Conservation (phyloP, 2,888 invertebrate genomes). For the Zaprionus bogoriensis region DNA sequence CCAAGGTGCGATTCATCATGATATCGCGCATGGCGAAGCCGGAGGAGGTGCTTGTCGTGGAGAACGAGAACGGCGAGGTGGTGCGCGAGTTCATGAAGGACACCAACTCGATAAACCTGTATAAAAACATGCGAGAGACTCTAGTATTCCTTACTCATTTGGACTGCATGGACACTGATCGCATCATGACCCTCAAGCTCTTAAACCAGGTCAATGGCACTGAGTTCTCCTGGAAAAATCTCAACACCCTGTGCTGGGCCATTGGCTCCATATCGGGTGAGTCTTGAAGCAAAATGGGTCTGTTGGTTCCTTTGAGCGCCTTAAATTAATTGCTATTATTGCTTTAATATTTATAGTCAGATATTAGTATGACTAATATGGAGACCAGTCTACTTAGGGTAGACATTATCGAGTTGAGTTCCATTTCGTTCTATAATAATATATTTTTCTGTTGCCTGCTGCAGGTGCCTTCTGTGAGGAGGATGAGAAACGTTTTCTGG, state of each 20-base stretch:
- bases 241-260: slow-evolving; percentile 99
- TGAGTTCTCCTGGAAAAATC: slow-evolving; percentile 99
- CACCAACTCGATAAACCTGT: slow-evolving; percentile 99
- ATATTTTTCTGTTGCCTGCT: slow-evolving; percentile 13
- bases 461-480: slow-evolving; percentile 96
- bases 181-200: slow-evolving; percentile 99
- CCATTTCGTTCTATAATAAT: too few relatives aligned
- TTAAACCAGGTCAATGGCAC: slow-evolving; percentile 98
- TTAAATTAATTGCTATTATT: too few relatives aligned
- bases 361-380: not conserved
- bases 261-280: slow-evolving; percentile 98
- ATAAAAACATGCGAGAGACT: slow-evolving; percentile 99
- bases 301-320: too few relatives aligned
- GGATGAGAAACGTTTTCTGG: slow-evolving; percentile 99
- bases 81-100: slow-evolving; percentile 99
- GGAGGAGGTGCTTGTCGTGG: slow-evolving; percentile 99
- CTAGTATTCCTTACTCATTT: slow-evolving; percentile 99
- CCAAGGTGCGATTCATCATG: slow-evolving; percentile 97
- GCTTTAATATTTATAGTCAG: not conserved
- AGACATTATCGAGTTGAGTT: too few relatives aligned
- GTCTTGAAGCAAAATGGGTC: too few relatives aligned
- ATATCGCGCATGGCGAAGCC: slow-evolving; percentile 99
- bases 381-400: too few relatives aligned
- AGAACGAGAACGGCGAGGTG: slow-evolving; percentile 99
- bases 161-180: slow-evolving; percentile 98